Evolutionary conservation across 1,140 invertebrate genomes (phyloP), one percentile per base, ranked within the genome.

Genomic region (Nymphalis io): DNA sequence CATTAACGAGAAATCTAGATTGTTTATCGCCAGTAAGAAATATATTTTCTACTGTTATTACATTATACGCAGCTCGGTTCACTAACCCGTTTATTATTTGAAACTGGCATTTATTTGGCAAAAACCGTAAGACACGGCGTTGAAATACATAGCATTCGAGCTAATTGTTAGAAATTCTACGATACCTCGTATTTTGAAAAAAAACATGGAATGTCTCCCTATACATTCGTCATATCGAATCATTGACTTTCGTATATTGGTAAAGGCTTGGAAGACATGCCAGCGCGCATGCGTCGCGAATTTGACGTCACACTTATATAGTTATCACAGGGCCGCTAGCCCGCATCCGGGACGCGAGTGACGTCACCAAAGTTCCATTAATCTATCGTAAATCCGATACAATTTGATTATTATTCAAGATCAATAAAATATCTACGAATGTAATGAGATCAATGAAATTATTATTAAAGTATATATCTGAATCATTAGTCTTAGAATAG

Each of bases 281-380:
- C 60, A 64, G 23, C 23, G 73, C 67, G 73, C 73, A 75, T 70
- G 75, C 75, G 75, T 71, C 16, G 27, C 44, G 40, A 42, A 62
- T 60, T 42, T 78, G 68, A 75, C 76, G 73, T 75, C 73, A 78
- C 70, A 21, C 18, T 63, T 60, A 73, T 44, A 72, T 60, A 67
- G 62, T 61, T 71, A 73, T 73, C 68, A 70, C 68, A 64, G 68
- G 68, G 68, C 60, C 68, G 63, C 65, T 55, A 60, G 68, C 27
- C 58, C 71, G 66, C 70, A 80, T 78, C 75, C 80, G 75, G 78
- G 72, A 76, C 66, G 68, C 42, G 27, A 3, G 33, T 82, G 76
- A 80, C 78, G 78, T 80, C 76, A 82, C 57, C 55, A 15, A 62
- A n/a, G 55, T 73, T 68, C 62, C 11, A 40, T 55, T 23, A 27